Base-by-base conservation (phyloP, 2,888 invertebrate species). In the Emmelina monodactyla region DNA sequence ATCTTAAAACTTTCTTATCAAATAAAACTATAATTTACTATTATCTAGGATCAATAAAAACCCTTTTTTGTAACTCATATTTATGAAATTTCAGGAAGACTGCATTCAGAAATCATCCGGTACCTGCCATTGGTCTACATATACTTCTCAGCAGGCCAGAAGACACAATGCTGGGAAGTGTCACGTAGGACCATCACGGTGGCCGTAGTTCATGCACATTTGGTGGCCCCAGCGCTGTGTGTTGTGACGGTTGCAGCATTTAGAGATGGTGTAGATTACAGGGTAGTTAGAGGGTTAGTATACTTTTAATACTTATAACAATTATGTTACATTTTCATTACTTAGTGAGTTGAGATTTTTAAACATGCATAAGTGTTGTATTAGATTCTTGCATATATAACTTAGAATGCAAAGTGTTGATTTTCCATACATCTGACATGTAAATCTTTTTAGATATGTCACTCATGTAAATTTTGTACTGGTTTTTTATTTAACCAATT, bases 221-320 rank as follows among this genome's bases (percentile, higher is more conserved):
- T 52, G 3, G 49, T 51, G 1, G 49, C 54, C 13, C 54, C 60
- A 1, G 48, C 46, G 31, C 32, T 59, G n/a, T 52, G 54, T 12
- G 49, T 49, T 1, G 37, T 52, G 7, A 41, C 55, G 1, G 50
- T 55, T 1, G 47, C 47, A 4, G 50, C 53, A 0, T 36, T 57
- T 34, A 40, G 47, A 2, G 49, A 48, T 6, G 47, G 43, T 19
- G 37, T 51, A 2, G 56, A 53, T 37, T 43, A 41, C 14, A 38
- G 52, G 7, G 44, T 62, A 11, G 42, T 57, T 2, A 48, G 48
- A 22, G 62, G 62, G 63, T 62, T 14, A 43, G 55, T 13, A 14
- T 13, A 22, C n/a, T n/a, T n/a, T n/a, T n/a, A n/a, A n/a, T n/a
- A n/a, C n/a, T n/a, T n/a, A n/a, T n/a, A n/a, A n/a, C n/a, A n/a